Conservation (phyloP, 2,797 vertebrate genomes). For the Esox lucius region DNA sequence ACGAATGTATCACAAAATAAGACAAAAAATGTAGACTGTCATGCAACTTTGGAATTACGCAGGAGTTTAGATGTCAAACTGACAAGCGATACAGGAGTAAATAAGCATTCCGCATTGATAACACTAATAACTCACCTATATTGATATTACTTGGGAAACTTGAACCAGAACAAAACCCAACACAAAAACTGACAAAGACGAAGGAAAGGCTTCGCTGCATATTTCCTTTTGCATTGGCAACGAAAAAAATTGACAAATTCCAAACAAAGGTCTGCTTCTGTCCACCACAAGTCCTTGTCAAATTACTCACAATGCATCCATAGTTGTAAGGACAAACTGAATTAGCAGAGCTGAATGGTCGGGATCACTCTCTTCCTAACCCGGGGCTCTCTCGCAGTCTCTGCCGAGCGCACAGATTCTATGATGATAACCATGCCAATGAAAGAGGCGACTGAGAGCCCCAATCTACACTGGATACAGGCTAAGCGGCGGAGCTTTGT, state of each 20-base stretch:
- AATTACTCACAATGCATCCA: constrained; percentile 76
- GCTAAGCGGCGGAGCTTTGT: constrained; percentile 30
- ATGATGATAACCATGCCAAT: constrained; percentile 28
- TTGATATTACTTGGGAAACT: constrained; percentile 98
- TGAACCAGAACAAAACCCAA: constrained; percentile 87
- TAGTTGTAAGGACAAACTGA: constrained; percentile 73
- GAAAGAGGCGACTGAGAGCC: constrained; percentile 32
- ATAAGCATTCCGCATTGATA: background rate
- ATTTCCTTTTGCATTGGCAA: constrained; percentile 89
- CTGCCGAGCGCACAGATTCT: constrained; percentile 20
- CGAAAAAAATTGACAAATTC: constrained; percentile 72
- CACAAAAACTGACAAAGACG: constrained; percentile 75
- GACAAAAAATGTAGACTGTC: background rate
- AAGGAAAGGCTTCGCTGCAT: constrained; percentile 88
- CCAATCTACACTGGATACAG: constrained; percentile 27
- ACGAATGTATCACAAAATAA: background rate
- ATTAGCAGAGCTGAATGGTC: constrained; percentile 73
- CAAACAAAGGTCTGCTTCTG: constrained; percentile 76
- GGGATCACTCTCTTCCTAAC: constrained; percentile 24
- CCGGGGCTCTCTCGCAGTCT: constrained; percentile 3
- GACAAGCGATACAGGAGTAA: background rate
- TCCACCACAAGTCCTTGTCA: constrained; percentile 53
- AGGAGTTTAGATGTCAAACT: background rate
- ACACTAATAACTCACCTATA: constrained; percentile 85
- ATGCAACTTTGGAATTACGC: constrained; percentile 12